These are phyloP conservation scores for Sphaeridia pumilis DNA, from an alignment of 2,888 invertebrate species.

Conservation along the genomic window DNA sequence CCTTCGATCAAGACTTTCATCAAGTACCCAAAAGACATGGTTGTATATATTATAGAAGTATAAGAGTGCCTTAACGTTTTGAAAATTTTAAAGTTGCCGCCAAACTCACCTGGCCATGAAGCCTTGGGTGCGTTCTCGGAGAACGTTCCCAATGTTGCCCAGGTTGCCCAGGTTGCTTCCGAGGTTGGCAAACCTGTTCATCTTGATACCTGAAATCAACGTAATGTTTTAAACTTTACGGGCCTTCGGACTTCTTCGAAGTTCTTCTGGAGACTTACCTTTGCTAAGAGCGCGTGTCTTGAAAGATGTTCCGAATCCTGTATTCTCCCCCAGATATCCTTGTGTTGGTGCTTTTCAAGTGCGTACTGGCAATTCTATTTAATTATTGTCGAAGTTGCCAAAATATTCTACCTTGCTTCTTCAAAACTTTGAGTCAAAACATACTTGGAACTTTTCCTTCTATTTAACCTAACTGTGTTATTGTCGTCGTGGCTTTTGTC, in stretches of 20 bases:
- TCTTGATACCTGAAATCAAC: not conserved
- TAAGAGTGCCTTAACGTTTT: not conserved
- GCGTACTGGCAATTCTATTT: too few species aligned
- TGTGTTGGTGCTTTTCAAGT: too few species aligned
- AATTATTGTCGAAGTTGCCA: too few species aligned
- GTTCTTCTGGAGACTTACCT: conserved; percentile 1
- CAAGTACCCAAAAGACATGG: not conserved
- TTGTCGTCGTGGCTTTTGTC: too few species aligned
- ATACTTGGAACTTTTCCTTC: too few species aligned
- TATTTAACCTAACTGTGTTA: too few species aligned
- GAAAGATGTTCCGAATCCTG: too few species aligned
- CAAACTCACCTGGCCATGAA: conserved; percentile 7
- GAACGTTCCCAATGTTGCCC: not conserved
- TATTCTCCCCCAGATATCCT: too few species aligned
- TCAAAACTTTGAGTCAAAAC: too few species aligned
- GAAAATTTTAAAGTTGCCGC: too few species aligned
- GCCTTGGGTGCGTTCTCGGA: not conserved
- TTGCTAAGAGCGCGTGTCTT: conserved; percentile 3
- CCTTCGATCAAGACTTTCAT: too few species aligned
- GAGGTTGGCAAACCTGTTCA: not conserved
- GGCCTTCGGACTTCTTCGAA: not conserved
- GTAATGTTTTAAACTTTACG: not conserved
- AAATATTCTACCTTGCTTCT: too few species aligned
- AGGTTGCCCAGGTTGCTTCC: not conserved
- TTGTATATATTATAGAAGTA: not conserved